Evolutionary conservation across 2,113 vertebrate genomes (phyloP).

Genomic region (Aplodontia rufa): DNA sequence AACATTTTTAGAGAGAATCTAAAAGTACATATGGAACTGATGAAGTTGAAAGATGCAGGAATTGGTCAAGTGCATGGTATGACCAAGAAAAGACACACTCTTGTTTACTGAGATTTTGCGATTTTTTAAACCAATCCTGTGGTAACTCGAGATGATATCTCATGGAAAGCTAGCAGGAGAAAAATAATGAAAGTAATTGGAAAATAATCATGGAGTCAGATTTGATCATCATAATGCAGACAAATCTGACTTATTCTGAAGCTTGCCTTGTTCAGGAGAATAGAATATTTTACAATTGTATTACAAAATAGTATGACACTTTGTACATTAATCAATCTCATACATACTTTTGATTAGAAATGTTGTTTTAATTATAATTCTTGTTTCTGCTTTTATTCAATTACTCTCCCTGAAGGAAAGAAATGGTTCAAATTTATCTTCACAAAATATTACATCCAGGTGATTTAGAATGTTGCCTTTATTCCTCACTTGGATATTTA

Average conservation of each 20-base stretch:
- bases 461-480: not conserved
- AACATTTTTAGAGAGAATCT: not conserved
- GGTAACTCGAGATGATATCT: not conserved
- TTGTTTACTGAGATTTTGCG: not conserved
- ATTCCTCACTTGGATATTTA: not conserved
- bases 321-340: not conserved
- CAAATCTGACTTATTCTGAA: not conserved
- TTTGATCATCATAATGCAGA: not conserved
- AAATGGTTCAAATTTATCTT: slow-evolving; percentile 17
- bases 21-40: not conserved
- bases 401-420: not conserved
- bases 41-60: not conserved
- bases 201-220: not conserved
- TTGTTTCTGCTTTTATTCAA: not conserved
- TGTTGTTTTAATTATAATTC: not conserved
- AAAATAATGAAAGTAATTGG: not conserved
- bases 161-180: not conserved
- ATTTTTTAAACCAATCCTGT: not conserved
- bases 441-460: not conserved
- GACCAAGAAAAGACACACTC: not conserved
- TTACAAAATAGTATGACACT: not conserved
- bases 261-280: not conserved
- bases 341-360: not conserved
- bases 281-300: not conserved
- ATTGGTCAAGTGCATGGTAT: not conserved